Evolutionary conservation across 2,888 invertebrate genomes (phyloP).

Genomic region (Ischnura elegans): DNA sequence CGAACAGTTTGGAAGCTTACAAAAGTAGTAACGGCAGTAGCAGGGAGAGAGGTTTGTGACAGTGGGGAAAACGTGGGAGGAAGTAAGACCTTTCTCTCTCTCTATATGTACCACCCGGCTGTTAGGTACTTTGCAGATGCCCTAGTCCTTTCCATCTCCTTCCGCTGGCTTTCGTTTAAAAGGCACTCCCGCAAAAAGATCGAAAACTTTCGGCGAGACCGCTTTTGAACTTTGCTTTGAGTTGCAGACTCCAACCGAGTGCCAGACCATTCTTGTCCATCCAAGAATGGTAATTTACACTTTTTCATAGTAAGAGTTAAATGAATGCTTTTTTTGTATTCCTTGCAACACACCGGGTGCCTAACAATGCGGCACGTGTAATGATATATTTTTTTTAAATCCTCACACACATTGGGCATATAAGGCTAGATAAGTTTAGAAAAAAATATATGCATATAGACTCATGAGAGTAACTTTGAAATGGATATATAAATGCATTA

Average conservation of each 20-base stretch:
- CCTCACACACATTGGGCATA: slow-evolving; percentile 54
- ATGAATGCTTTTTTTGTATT: neutral
- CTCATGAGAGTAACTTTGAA: slow-evolving; percentile 14
- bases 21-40: neutral
- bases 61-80: neutral
- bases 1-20: neutral
- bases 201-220: neutral
- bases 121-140: neutral
- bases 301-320: neutral
- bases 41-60: neutral
- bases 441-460: slow-evolving; percentile 17
- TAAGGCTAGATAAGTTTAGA: neutral
- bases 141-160: neutral
- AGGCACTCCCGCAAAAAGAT: slow-evolving; percentile 7
- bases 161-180: neutral
- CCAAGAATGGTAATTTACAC: neutral
- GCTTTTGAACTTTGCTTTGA: slow-evolving; percentile 6
- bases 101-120: neutral
- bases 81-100: too few species aligned
- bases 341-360: neutral
- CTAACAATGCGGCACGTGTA: neutral
- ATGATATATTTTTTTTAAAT: neutral
- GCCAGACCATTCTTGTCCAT: neutral
- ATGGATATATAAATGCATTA: slow-evolving; percentile 32
- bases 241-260: neutral